Conservation (phyloP, 2,797 vertebrate species). For the Pipistrellus pygmaeus region DNA sequence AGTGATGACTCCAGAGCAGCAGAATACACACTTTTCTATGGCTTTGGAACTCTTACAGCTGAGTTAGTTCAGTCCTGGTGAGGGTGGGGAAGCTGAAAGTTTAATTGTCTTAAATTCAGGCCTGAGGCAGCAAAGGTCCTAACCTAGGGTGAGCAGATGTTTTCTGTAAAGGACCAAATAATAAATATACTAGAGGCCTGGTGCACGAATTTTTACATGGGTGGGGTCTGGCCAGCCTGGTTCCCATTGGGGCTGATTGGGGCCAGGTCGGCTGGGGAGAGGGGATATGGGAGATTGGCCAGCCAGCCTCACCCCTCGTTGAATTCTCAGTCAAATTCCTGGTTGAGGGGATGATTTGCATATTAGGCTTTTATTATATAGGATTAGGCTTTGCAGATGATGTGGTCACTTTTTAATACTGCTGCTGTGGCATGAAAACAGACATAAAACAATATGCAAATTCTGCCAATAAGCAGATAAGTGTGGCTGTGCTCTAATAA, state of each 20-base stretch:
- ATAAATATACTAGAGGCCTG: not conserved
- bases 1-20: not conserved
- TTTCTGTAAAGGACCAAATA: not conserved
- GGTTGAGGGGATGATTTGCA: too few species aligned
- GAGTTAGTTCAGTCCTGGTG: not conserved
- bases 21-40: not conserved
- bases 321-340: too few species aligned
- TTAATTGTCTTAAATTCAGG: conserved; percentile 2
- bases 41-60: not conserved
- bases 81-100: not conserved
- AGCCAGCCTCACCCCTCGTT: accelerated
- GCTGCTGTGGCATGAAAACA: not conserved
- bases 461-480: not conserved
- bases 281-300: too few species aligned
- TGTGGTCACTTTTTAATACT: not conserved
- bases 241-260: too few species aligned
- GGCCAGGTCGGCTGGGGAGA: too few species aligned
- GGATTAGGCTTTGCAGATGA: not conserved
- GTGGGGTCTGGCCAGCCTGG: too few species aligned
- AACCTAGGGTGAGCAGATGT: not conserved
- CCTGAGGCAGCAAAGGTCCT: not conserved
- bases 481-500: not conserved
- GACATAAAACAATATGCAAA: not conserved
- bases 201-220: too few species aligned
- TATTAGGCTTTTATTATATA: too few species aligned